Conservation (phyloP, 1,140 invertebrate genomes). For the Galleria mellonella region DNA sequence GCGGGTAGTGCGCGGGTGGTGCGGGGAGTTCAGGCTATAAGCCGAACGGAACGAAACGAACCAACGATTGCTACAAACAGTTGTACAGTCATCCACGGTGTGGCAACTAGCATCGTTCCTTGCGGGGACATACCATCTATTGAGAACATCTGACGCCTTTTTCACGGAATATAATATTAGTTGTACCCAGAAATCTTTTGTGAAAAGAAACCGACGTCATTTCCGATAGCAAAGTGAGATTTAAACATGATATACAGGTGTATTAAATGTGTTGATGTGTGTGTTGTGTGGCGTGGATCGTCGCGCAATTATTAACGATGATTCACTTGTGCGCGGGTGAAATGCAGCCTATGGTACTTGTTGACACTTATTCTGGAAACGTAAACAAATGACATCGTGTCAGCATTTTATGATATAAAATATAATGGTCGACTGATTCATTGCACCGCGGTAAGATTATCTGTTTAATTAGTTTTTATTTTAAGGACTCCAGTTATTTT, state of each 20-base stretch:
- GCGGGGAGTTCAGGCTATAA: slow-evolving; percentile 36
- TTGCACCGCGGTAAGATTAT: slow-evolving; percentile 50
- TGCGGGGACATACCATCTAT: slow-evolving; percentile 13
- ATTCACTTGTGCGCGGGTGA: slow-evolving; percentile 72
- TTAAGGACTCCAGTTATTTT: slow-evolving; percentile 12
- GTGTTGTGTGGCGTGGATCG: slow-evolving; percentile 57
- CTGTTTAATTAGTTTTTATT: slow-evolving; percentile 1
- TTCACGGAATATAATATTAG: slow-evolving; percentile 45
- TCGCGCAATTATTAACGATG: slow-evolving; percentile 73
- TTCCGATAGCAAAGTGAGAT: slow-evolving; percentile 44
- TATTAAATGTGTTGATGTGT: slow-evolving; percentile 44
- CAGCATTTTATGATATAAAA: slow-evolving; percentile 17
- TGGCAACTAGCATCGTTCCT: slow-evolving; percentile 46
- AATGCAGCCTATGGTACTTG: slow-evolving; percentile 72
- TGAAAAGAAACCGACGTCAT: slow-evolving; percentile 50
- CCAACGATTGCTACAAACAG: slow-evolving; percentile 69
- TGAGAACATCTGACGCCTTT: slow-evolving; percentile 30
- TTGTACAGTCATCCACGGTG: slow-evolving; percentile 63
- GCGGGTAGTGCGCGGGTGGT: slow-evolving; percentile 37
- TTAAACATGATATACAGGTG: slow-evolving; percentile 42
- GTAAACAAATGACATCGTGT: slow-evolving; percentile 69
- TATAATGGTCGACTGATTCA: slow-evolving; percentile 68
- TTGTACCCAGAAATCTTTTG: slow-evolving; percentile 34
- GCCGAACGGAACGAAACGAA: slow-evolving; percentile 60
- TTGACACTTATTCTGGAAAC: slow-evolving; percentile 68